Conservation (phyloP, 2,797 vertebrate species). For the Rhabdomys pumilio region DNA sequence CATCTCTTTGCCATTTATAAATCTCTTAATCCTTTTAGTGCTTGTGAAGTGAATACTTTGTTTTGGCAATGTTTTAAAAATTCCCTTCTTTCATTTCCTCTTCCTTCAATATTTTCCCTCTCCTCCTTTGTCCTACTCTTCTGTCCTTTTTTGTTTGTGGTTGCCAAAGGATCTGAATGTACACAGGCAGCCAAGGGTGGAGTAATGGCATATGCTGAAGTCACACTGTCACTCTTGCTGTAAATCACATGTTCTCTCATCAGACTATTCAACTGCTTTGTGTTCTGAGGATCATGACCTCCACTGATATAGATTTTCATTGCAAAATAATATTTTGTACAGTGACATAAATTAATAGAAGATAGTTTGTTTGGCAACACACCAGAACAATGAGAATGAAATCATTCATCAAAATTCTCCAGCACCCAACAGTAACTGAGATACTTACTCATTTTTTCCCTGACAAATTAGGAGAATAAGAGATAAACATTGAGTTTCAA, state of each 20-base stretch:
- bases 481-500: neutral
- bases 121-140: neutral
- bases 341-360: neutral
- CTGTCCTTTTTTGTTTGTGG: neutral
- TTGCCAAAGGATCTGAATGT: neutral
- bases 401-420: neutral
- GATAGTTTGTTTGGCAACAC: neutral
- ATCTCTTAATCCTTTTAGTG: constrained; percentile 72
- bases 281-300: constrained; percentile 31
- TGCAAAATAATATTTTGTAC: constrained; percentile 31
- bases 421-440: neutral
- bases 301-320: neutral
- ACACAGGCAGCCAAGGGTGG: neutral
- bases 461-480: neutral
- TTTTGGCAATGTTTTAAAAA: constrained; percentile 78
- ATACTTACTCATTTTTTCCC: neutral
- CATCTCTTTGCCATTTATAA: constrained; percentile 66
- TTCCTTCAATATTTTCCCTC: constrained; percentile 53
- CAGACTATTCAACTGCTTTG: neutral
- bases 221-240: neutral
- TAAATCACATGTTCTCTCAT: constrained; percentile 8
- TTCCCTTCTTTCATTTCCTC: neutral
- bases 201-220: neutral
- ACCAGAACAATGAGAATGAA: neutral
- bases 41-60: constrained; percentile 55